A percentile compares a stretch with the other conserved stretches of the same genome.
Conservation (phyloP, 2,888 invertebrate species). For the Noctua janthe region DNA sequence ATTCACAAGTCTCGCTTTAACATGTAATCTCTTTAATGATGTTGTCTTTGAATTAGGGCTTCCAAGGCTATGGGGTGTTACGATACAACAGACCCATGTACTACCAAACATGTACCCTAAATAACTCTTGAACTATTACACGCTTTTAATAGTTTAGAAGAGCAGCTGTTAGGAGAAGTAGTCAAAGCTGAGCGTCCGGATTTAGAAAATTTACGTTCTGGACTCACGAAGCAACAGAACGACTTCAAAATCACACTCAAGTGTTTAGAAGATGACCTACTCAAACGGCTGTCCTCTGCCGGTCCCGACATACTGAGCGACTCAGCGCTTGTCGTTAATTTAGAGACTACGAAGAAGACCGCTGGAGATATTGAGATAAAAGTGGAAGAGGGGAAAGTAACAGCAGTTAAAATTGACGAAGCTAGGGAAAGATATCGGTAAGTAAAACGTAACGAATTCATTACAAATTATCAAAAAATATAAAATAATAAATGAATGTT, state of each 20-base stretch:
- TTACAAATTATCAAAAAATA: not conserved
- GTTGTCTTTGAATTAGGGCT: not conserved
- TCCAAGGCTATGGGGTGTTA: not conserved
- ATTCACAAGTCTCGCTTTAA: not conserved
- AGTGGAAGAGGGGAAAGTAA: conserved; percentile 96
- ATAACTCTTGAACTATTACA: not conserved
- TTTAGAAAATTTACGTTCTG: conserved; percentile 95
- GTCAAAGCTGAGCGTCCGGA: conserved; percentile 98
- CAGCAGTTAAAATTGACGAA: conserved; percentile 96
- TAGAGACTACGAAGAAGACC: conserved; percentile 98
- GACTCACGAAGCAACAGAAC: conserved; percentile 97
- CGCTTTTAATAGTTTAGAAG: conserved; percentile 92
- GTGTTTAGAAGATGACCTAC: conserved; percentile 96
- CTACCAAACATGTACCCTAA: not conserved
- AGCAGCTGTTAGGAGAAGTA: conserved; percentile 97
- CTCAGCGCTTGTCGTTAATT: conserved; percentile 96
- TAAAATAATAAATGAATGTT: conserved; percentile 1
- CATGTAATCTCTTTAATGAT: not conserved
- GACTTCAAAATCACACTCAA: conserved; percentile 98
- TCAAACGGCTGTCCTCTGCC: conserved; percentile 96
- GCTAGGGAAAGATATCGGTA: conserved; percentile 96
- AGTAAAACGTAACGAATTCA: conserved; percentile 10
- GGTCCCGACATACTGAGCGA: conserved; percentile 98
- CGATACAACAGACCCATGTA: not conserved
- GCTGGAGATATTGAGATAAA: conserved; percentile 97